phyloP scores from a whole-genome alignment of 2,797 vertebrate genomes.

The Iguana delicatissima region DNA sequence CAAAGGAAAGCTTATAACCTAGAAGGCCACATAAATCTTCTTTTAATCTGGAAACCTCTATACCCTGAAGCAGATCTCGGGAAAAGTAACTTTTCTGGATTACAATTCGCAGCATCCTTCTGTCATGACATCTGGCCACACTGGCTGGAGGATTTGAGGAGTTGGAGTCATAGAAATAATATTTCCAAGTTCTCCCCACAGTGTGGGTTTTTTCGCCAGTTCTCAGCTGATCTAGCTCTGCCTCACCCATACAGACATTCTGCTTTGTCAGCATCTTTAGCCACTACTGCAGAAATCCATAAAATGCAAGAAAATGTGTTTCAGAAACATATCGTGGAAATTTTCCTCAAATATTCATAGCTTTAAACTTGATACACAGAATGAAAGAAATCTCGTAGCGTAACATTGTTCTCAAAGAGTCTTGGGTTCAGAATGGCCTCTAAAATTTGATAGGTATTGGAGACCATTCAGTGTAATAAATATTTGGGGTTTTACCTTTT shows the following conservation, averaged over 20 bases:
- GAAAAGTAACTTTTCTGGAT: no score
- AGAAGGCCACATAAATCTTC: constrained; percentile 22
- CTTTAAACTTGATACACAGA: neutral
- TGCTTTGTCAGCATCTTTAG: constrained; percentile 63
- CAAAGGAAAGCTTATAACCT: neutral
- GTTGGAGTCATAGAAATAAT: no score
- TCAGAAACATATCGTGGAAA: constrained; percentile 68
- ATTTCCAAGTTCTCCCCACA: no score
- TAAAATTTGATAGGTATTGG: neutral
- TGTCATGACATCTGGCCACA: no score
- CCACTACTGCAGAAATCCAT: constrained; percentile 40
- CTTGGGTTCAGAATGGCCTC: constrained; percentile 7
- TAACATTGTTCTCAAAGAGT: neutral
- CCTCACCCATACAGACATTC: no score
- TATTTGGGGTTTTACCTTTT: no score
- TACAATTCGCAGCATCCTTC: no score
- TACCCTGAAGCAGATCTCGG: constrained; percentile 4
- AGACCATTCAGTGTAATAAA: neutral
- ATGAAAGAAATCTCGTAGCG: constrained; percentile 49
- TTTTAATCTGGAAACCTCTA: constrained; percentile 37
- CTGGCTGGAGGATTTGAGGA: no score
- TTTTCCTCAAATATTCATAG: constrained; percentile 70
- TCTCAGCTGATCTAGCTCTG: neutral
- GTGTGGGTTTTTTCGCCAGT: neutral
- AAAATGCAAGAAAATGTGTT: constrained; percentile 57